Evolutionary conservation across 2,888 invertebrate species (phyloP).

Genomic region (Caenorhabditis sinica): DNA sequence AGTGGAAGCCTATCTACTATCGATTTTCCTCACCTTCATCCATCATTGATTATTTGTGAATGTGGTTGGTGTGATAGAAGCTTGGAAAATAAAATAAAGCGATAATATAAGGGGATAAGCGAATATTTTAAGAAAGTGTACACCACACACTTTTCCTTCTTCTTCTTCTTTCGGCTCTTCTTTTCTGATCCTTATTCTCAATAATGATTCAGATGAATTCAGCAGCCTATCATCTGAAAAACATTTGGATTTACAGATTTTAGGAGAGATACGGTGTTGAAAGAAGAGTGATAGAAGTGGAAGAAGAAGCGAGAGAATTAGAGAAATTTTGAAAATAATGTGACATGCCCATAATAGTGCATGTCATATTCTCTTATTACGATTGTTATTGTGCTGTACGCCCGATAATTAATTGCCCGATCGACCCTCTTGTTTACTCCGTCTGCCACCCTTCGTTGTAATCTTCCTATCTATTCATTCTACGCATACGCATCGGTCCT

Average conservation of each 20-base stretch:
- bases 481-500: no score
- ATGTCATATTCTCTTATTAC: no score
- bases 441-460: no score
- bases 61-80: constrained; percentile 6
- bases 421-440: no score
- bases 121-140: background rate
- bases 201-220: constrained; percentile 17
- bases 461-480: no score
- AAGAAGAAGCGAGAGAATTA: no score
- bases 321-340: background rate
- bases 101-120: constrained; percentile 23
- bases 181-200: constrained; percentile 17
- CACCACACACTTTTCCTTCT: constrained; percentile 13
- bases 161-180: background rate
- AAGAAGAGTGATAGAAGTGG: background rate
- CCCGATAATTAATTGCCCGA: no score
- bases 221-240: constrained; percentile 63
- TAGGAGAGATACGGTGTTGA: background rate
- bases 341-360: no score
- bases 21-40: constrained; percentile 64
- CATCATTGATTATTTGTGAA: constrained; percentile 46
- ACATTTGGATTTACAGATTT: background rate
- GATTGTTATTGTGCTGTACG: no score
- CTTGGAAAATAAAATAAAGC: background rate
- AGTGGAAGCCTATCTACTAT: no score